Conservation (phyloP, 2,113 vertebrate species). For the Rhadina sibilatrix region DNA sequence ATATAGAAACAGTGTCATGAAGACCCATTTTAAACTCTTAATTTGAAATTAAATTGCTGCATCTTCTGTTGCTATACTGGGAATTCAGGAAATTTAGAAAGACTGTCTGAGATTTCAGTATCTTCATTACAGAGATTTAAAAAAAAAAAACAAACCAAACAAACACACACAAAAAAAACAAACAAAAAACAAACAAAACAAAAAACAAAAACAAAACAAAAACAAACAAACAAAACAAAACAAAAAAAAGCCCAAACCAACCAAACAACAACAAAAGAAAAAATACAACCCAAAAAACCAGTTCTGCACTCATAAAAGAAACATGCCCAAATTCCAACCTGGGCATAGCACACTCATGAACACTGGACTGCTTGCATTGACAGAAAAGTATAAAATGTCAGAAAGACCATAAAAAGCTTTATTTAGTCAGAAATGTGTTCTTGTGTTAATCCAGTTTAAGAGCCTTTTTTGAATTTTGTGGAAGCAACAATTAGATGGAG, state of each 20-base stretch:
- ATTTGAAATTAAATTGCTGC: neutral
- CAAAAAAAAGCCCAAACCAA: too few species aligned
- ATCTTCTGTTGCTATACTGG: neutral
- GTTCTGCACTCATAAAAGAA: neutral
- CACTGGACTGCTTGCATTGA: neutral
- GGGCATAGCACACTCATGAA: neutral
- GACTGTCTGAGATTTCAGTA: fast-evolving
- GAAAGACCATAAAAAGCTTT: neutral
- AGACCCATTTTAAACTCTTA: neutral
- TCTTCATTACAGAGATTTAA: neutral
- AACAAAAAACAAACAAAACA: too few species aligned
- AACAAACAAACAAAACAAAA: too few species aligned
- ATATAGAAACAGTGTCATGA: neutral
- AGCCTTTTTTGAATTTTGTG: neutral
- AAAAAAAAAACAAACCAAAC: neutral
- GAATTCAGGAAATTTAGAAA: neutral
- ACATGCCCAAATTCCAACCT: neutral
- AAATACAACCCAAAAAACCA: neutral
- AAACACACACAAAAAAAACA: neutral
- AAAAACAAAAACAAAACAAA: neutral
- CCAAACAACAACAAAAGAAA: too few species aligned
- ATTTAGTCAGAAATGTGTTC: neutral
- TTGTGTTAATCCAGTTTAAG: neutral
- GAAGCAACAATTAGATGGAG: neutral
- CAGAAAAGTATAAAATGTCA: neutral